phyloP scores from a whole-genome alignment of 2,888 invertebrate species.

The Phortica magna region DNA sequence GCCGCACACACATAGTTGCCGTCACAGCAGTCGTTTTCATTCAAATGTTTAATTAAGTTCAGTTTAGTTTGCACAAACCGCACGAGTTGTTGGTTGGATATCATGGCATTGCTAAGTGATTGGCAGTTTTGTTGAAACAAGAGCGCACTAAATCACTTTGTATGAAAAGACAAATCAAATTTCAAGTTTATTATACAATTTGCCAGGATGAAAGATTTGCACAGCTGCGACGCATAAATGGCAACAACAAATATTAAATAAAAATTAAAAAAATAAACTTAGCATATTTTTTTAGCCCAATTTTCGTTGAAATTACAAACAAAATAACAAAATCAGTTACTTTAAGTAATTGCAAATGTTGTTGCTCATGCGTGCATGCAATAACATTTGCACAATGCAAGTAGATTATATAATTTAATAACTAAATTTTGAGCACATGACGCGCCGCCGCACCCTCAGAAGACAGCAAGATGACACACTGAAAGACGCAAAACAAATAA shows the following conservation, averaged over 20 bases:
- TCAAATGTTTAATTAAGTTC: conserved; percentile 17
- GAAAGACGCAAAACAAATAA: conserved; percentile 26
- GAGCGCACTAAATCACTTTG: too few relatives aligned
- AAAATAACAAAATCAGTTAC: neutral
- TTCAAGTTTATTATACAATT: too few relatives aligned
- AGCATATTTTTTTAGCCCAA: neutral
- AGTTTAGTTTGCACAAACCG: neutral
- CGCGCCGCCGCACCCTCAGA: neutral
- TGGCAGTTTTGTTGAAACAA: too few relatives aligned
- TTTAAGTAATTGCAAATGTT: neutral
- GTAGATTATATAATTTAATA: conserved; percentile 27
- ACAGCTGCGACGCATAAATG: too few relatives aligned
- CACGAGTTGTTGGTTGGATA: neutral
- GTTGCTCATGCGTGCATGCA: neutral
- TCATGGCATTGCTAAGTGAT: neutral
- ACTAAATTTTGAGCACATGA: conserved; percentile 20
- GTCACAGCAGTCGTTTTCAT: neutral
- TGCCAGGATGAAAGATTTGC: too few relatives aligned
- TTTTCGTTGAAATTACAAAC: neutral
- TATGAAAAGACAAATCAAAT: too few relatives aligned
- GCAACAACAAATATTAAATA: too few relatives aligned
- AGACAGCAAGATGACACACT: neutral
- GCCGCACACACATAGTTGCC: neutral
- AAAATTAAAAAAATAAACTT: too few relatives aligned
- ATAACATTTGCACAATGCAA: conserved; percentile 5